Evolutionary conservation across 2,888 invertebrate species (phyloP).

Genomic region (Rhogogaster chlorosoma): DNA sequence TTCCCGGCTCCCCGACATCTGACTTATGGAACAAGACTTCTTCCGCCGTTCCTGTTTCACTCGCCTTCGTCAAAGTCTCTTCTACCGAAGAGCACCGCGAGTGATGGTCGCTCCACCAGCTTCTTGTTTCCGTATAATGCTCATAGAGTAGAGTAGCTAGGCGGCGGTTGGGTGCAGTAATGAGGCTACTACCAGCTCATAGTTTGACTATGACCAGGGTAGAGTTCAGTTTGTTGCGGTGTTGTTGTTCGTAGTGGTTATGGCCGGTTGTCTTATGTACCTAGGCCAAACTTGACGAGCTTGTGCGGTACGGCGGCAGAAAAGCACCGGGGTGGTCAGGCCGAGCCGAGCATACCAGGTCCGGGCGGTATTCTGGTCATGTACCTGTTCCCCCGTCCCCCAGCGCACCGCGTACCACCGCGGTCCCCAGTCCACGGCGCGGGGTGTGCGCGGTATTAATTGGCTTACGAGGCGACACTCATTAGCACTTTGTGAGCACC

Average conservation of each 20-base stretch:
- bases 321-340: conserved; percentile 58
- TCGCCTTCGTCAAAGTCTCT: conserved; percentile 17
- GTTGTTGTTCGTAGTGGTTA: conserved; percentile 10
- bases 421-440: conserved; percentile 43
- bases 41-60: conserved; percentile 37
- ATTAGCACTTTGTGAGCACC: conserved; percentile 77
- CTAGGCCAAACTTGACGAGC: conserved; percentile 70
- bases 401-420: conserved; percentile 38
- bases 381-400: conserved; percentile 66
- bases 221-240: conserved; percentile 13
- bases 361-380: conserved; percentile 76
- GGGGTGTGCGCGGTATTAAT: conserved; percentile 73
- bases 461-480: conserved; percentile 78
- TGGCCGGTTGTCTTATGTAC: conserved; percentile 49
- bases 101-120: conserved; percentile 1
- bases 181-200: conserved; percentile 16
- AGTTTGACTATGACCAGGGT: conserved; percentile 16
- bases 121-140: conserved; percentile 48
- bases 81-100: conserved; percentile 50
- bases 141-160: conserved; percentile 51
- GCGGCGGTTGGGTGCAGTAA: conserved; percentile 52
- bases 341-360: conserved; percentile 76
- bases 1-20: conserved; percentile 61
- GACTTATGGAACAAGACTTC: conserved; percentile 68
- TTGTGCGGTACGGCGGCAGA: conserved; percentile 52